Base-by-base conservation (phyloP, 2,113 vertebrate genomes). In the Butorides virescens region DNA sequence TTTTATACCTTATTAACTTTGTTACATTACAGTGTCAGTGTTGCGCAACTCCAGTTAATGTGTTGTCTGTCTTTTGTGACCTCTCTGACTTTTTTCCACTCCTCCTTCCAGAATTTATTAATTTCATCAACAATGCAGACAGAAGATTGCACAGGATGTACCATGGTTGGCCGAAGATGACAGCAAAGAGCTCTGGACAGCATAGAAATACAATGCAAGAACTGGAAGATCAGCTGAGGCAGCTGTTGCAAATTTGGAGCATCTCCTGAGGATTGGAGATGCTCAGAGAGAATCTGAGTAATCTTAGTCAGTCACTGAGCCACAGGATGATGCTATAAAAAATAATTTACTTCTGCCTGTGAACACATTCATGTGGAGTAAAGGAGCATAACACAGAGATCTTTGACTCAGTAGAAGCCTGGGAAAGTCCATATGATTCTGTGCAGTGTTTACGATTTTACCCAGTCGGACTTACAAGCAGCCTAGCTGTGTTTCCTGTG, bases 1-100 rank as follows among this genome's bases (percentile, higher is more conserved):
- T 85, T 97, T 97, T 95, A 87, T 76, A 91, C 66, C 22, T 58
- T 94, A 63, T 92, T 63, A 86, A 93, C 65, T 95, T 86, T 67
- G 75, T 85, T 95, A 42, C 62, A 90, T 92, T 86, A 90, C 61
- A 79, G 46, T 34, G 65, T 49, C 62, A 92, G n/a, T 68, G 62
- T 93, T 92, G 82, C 7, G 13, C 73, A 86, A 55, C 71, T 74
- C n/a, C 47, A 56, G n/a, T 71, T 94, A 88, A 82, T 82, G 52
- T n/a, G 42, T 15, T 68, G 42, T 27, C 42, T 95, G 66, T 83
- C 80, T 93, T 94, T 74, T 77, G 63, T 59, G 53, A 94, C 61
- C 86, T 76, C 37, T 90, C 49, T 78, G 75, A 39, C 39, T 49
- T 88, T 79, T 74, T 86, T 47, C 15, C 13, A 30, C 15, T 82